Conservation (phyloP, 2,797 vertebrate genomes). For the Sebastes iracundus region DNA sequence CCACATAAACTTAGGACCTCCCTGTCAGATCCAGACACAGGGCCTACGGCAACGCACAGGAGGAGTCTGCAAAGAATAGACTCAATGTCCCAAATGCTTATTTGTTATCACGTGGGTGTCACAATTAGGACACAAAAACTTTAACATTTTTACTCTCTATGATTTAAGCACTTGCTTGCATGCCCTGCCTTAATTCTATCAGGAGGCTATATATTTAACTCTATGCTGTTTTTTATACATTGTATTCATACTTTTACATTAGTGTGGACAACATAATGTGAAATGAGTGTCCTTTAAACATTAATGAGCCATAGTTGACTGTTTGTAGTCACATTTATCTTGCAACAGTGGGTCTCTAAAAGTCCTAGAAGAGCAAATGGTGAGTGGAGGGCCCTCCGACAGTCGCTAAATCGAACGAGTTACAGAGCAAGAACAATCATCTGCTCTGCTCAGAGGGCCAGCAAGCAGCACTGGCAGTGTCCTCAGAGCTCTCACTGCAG, state of each 20-base stretch:
- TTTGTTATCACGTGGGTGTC: constrained; percentile 40
- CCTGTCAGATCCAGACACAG: constrained; percentile 69
- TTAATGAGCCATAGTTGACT: constrained; percentile 6
- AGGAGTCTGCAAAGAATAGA: constrained; percentile 62
- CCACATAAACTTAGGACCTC: constrained; percentile 78
- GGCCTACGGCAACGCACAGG: constrained; percentile 59
- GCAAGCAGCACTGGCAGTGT: constrained; percentile 33
- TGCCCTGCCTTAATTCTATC: not conserved
- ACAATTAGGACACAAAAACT: constrained; percentile 46
- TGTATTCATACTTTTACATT: not conserved
- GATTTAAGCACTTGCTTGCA: constrained; percentile 1
- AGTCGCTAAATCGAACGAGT: constrained; percentile 51
- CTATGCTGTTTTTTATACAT: not conserved
- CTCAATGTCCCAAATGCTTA: constrained; percentile 46
- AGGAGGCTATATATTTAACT: not conserved
- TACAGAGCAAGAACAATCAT: constrained; percentile 58
- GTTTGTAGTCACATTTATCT: constrained; percentile 31
- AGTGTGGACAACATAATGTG: not conserved
- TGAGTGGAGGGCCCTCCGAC: constrained; percentile 45
- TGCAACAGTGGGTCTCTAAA: constrained; percentile 27
- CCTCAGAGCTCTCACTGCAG: constrained; percentile 48
- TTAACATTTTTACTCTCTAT: not conserved
- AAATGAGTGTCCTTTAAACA: constrained; percentile 4
- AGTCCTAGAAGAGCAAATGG: constrained; percentile 45
- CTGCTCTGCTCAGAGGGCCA: constrained; percentile 46